Conservation (phyloP, 2,888 invertebrate species). For the Sminthurinus aureus region DNA sequence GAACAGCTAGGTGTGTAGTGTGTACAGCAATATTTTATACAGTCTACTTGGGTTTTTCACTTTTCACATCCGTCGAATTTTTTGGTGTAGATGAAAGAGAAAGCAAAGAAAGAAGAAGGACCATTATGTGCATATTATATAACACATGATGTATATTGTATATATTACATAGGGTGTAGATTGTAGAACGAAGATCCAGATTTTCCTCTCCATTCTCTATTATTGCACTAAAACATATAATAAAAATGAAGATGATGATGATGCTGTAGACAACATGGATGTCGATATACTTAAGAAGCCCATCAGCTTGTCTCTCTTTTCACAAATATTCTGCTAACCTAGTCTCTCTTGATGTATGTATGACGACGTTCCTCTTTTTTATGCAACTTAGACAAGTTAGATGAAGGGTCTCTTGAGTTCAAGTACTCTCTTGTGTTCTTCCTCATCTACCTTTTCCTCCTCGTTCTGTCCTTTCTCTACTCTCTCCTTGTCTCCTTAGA, state of each 20-base stretch:
- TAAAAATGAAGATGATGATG: not conserved
- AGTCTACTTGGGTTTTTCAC: too few relatives aligned
- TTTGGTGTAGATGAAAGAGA: too few relatives aligned
- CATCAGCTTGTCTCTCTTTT: conserved; percentile 7
- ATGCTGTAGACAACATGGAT: too few relatives aligned
- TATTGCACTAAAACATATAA: not conserved
- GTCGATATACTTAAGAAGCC: not conserved
- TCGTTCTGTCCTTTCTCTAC: not conserved
- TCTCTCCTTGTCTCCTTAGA: too few relatives aligned
- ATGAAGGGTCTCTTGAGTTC: conserved; percentile 27
- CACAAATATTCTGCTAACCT: conserved; percentile 24
- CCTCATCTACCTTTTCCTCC: not conserved
- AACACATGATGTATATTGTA: too few relatives aligned
- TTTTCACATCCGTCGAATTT: too few relatives aligned
- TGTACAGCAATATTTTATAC: too few relatives aligned
- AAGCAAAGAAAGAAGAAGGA: too few relatives aligned
- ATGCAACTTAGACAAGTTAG: conserved; percentile 22
- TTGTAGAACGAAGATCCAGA: not conserved
- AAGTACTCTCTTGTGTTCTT: conserved; percentile 17
- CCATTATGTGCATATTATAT: too few relatives aligned
- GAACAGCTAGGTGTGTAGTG: too few relatives aligned
- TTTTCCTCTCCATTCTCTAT: not conserved
- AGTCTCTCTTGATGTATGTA: not conserved
- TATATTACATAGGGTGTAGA: too few relatives aligned
- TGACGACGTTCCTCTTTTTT: not conserved